These are phyloP conservation scores for Temnothorax curvispinosus DNA, from an alignment of 1,140 invertebrate species.

Conservation along the genomic window DNA sequence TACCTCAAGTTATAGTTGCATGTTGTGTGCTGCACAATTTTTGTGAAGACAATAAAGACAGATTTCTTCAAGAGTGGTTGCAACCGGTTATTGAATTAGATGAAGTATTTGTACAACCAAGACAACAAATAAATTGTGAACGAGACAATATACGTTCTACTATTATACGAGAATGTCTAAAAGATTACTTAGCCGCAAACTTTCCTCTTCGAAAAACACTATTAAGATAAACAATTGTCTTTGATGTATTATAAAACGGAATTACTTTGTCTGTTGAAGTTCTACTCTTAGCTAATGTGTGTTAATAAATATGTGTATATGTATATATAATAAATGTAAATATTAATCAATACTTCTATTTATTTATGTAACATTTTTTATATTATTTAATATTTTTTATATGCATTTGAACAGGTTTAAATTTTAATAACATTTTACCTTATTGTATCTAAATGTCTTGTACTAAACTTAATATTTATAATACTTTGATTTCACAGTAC, in stretches of 20 bases:
- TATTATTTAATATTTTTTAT: background rate
- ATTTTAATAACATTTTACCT: slow-evolving; percentile 17
- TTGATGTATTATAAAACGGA: background rate
- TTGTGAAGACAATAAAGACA: slow-evolving; percentile 55
- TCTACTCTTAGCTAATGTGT: background rate
- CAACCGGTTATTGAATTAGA: slow-evolving; percentile 1
- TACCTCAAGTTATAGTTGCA: slow-evolving; percentile 59
- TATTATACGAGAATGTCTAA: slow-evolving; percentile 25
- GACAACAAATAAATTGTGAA: slow-evolving; percentile 14
- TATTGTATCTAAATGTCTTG: background rate
- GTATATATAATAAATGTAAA: background rate
- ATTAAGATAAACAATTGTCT: slow-evolving; percentile 29
- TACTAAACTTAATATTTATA: slow-evolving; percentile 5
- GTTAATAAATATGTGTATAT: background rate
- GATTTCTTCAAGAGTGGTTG: slow-evolving; percentile 44
- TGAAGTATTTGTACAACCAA: slow-evolving; percentile 30
- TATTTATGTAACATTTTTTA: slow-evolving; percentile 11
- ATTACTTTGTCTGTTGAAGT: background rate
- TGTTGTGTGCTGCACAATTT: slow-evolving; percentile 70
- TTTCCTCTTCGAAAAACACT: slow-evolving; percentile 23
- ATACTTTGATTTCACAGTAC: background rate
- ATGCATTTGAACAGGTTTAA: background rate
- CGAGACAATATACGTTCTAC: slow-evolving; percentile 23
- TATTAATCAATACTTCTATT: background rate
- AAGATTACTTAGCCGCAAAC: slow-evolving; percentile 24